These are phyloP conservation scores for Rotaria sp. DNA, from an alignment of 2,888 invertebrate species.

Conservation along the genomic window DNA sequence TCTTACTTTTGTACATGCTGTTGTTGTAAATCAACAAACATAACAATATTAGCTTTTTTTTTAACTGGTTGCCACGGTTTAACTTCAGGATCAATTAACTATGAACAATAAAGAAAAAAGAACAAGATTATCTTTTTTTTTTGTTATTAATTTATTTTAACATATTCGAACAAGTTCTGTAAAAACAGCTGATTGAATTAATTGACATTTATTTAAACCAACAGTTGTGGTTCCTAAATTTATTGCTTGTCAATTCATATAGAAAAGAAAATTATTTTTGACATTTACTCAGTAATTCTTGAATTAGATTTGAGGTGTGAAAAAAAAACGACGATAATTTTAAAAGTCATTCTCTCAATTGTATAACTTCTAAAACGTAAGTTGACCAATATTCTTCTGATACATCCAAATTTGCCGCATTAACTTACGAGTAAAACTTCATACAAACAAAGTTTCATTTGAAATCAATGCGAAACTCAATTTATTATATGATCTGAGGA, in stretches of 20 bases:
- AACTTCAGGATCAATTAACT: slow-evolving; percentile 92
- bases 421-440: too few species aligned
- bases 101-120: slow-evolving; percentile 42
- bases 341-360: too few species aligned
- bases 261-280: not conserved
- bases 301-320: not conserved
- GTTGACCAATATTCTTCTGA: too few species aligned
- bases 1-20: slow-evolving; percentile 82
- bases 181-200: slow-evolving; percentile 95
- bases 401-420: too few species aligned
- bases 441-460: too few species aligned
- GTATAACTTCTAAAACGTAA: too few species aligned
- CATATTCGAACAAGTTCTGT: slow-evolving; percentile 87
- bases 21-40: slow-evolving; percentile 99
- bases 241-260: slow-evolving; percentile 68
- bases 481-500: too few species aligned
- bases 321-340: not conserved
- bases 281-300: too few species aligned
- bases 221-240: slow-evolving; percentile 98
- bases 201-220: slow-evolving; percentile 89
- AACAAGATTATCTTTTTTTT: not conserved
- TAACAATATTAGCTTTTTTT: slow-evolving; percentile 86
- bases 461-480: too few species aligned
- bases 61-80: slow-evolving; percentile 91
- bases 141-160: not conserved